Percentiles rank a stretch among this genome's conserved stretches.
Conservation (phyloP, 1,140 invertebrate genomes). For the Drosophila rufa region DNA sequence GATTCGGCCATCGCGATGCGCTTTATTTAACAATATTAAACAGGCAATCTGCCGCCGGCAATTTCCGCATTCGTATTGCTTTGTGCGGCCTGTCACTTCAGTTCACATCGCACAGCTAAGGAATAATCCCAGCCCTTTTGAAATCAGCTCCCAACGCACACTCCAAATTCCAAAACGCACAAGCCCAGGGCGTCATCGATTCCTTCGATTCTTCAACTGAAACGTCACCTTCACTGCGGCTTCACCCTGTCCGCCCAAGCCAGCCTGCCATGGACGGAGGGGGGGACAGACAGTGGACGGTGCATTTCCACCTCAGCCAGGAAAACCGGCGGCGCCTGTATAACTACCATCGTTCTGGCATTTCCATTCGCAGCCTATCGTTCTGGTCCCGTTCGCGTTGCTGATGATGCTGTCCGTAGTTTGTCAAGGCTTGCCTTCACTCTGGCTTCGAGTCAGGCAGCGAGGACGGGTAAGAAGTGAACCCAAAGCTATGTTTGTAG, state of each 20-base stretch:
- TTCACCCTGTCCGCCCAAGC: no score
- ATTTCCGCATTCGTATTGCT: slow-evolving; percentile 47
- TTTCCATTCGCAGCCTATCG: neutral
- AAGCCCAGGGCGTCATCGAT: neutral
- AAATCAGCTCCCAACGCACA: slow-evolving; percentile 5
- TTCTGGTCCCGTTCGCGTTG: neutral
- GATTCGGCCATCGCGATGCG: slow-evolving; percentile 27
- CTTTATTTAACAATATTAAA: slow-evolving; percentile 71
- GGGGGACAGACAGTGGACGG: slow-evolving; percentile 57
- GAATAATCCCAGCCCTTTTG: slow-evolving; percentile 17
- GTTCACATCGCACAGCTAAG: slow-evolving; percentile 7
- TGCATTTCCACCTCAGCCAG: slow-evolving; percentile 11
- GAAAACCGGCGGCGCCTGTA: slow-evolving; percentile 9
- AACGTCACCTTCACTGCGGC: neutral
- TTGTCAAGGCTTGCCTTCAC: neutral
- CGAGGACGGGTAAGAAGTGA: slow-evolving; percentile 25
- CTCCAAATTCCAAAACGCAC: slow-evolving; percentile 50
- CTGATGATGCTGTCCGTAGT: neutral
- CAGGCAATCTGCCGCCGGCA: slow-evolving; percentile 50
- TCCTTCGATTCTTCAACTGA: neutral
- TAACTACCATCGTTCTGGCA: neutral
- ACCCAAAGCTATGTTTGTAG: slow-evolving; percentile 11
- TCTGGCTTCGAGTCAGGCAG: slow-evolving; percentile 68
- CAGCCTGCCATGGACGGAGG: slow-evolving; percentile 56
- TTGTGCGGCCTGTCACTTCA: slow-evolving; percentile 39